Evolutionary conservation across 2,888 invertebrate species (phyloP), one percentile per base, ranked within the genome.

Genomic region (Merodon equestris): DNA sequence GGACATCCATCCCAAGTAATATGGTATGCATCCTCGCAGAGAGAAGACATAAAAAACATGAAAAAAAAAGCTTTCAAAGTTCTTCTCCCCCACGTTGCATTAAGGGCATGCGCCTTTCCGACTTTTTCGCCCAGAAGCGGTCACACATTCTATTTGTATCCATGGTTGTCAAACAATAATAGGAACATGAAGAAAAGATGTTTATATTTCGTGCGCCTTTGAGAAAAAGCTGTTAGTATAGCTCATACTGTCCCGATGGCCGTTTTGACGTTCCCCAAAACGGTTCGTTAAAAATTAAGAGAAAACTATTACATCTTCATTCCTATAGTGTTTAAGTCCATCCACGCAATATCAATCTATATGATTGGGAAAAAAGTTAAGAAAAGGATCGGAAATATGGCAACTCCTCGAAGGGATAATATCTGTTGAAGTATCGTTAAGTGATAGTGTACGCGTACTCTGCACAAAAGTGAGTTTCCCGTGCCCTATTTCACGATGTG

Each of bases 191-290:
- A 27, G 3, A 27, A 7, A 63, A 67, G 50, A 72, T 77, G 77
- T 77, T 77, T 73, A 58, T 68, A 77, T 68, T 77, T 48, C 57
- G 38, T 34, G 53, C 60, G 72, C 57, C 57, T 47, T 42, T 42
- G 14, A 45, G 51, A 50, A 57, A 63, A 73, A 63, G 72, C 56
- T 72, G 56, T 44, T 68, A 68, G 74, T 75, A n/a, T 50, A 64
- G 64, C 58, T 75, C 63, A 58, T 57, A 42, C 68, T 51, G 36
- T 50, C 64, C 50, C 47, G 68, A 70, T 70, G 77, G 67, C 67
- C 36, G 67, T 68, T 72, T 68, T 73, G 73, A 77, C 63, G 63
- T 77, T 67, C 63, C 27, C 27, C 3, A 27, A 27, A 27, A 27
- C 7, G 27, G 27, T 7, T 27, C 27, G 7, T 7, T 27, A 7